These are phyloP conservation scores for Synergus gifuensis DNA, from an alignment of 2,888 invertebrate species.

Conservation along the genomic window DNA sequence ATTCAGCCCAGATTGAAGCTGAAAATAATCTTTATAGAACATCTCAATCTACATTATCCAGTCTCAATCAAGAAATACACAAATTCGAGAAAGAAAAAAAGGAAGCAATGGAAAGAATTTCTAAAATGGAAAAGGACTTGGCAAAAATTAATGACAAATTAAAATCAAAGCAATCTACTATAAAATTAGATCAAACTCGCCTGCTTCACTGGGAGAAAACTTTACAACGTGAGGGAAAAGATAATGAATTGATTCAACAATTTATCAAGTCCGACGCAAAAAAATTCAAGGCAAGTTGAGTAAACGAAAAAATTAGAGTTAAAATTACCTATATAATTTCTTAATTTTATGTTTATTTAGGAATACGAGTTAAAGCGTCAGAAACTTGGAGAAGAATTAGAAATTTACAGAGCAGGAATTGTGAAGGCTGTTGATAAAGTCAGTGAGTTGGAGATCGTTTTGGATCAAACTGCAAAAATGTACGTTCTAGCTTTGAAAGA, in stretches of 20 bases:
- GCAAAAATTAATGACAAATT: constrained; percentile 81
- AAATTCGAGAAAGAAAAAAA: constrained; percentile 79
- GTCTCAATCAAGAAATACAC: constrained; percentile 78
- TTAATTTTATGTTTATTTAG: constrained; percentile 55
- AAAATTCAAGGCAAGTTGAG: constrained; percentile 80
- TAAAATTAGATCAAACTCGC: constrained; percentile 85
- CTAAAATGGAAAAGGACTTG: constrained; percentile 76
- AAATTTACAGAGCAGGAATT: constrained; percentile 77
- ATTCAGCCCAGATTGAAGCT: constrained; percentile 84
- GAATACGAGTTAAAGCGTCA: constrained; percentile 81
- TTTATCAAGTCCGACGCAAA: constrained; percentile 86
- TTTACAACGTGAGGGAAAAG: constrained; percentile 83
- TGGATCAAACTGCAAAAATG: constrained; percentile 79
- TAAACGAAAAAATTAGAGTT: neutral
- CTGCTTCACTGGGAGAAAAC: constrained; percentile 86
- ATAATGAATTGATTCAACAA: constrained; percentile 85
- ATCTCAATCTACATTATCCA: constrained; percentile 78
- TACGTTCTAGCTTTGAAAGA: constrained; percentile 83
- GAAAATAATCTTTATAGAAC: constrained; percentile 83
- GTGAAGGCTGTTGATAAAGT: constrained; percentile 79
- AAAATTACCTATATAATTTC: neutral
- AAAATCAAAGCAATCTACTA: constrained; percentile 82
- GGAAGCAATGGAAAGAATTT: constrained; percentile 77
- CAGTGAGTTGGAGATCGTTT: constrained; percentile 79
- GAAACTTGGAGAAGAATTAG: constrained; percentile 78